Evolutionary conservation across 2,888 invertebrate genomes (phyloP).

Genomic region (Nemoura dubitans): DNA sequence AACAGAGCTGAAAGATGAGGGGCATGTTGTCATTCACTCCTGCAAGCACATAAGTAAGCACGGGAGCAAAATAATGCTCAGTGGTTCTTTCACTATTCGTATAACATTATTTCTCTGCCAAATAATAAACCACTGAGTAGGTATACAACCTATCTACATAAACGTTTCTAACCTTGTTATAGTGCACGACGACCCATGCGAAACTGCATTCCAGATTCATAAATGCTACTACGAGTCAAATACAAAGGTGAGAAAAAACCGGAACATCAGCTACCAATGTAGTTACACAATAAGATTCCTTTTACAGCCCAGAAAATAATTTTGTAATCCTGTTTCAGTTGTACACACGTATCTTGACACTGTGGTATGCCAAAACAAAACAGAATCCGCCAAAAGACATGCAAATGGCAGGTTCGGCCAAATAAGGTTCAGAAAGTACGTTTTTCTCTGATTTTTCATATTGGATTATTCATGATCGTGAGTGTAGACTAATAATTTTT

Average conservation of each 20-base stretch:
- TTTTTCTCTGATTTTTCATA: neutral
- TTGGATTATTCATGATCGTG: neutral
- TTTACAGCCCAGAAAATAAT: too few relatives aligned
- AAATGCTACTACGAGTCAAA: slow-evolving; percentile 47
- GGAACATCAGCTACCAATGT: too few relatives aligned
- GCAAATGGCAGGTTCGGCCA: neutral
- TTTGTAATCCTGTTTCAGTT: neutral
- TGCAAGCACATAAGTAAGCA: slow-evolving; percentile 47
- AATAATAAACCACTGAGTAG: too few relatives aligned
- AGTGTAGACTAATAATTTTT: neutral
- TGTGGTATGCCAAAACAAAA: slow-evolving; percentile 17
- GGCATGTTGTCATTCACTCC: slow-evolving; percentile 44
- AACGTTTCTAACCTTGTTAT: neutral
- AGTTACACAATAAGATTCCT: too few relatives aligned
- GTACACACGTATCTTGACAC: neutral
- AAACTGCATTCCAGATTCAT: slow-evolving; percentile 48
- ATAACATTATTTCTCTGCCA: too few relatives aligned
- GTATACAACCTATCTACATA: too few relatives aligned
- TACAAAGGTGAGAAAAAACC: slow-evolving; percentile 47
- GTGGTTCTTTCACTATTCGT: too few relatives aligned
- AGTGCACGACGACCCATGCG: slow-evolving; percentile 45
- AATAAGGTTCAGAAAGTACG: neutral
- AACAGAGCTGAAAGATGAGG: slow-evolving; percentile 47
- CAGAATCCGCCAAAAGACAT: neutral
- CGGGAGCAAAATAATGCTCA: too few relatives aligned